Percentiles rank a stretch among this genome's conserved stretches.
Conservation (phyloP, 1,140 invertebrate genomes). For the Zaprionus kolodkinae region DNA sequence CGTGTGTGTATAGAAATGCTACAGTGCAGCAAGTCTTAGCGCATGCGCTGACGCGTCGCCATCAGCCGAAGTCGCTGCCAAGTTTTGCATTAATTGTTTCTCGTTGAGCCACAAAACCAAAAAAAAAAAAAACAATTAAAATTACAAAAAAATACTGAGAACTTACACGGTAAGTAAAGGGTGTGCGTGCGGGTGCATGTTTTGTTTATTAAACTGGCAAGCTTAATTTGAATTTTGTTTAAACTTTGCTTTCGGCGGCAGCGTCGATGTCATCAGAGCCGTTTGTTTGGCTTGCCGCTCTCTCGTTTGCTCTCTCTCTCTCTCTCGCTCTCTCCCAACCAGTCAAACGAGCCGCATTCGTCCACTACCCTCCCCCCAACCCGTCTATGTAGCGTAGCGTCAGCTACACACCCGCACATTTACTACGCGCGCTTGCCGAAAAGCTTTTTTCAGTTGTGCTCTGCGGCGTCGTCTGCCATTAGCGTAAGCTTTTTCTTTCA, state of each 20-base stretch:
- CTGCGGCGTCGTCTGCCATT: constrained; percentile 58
- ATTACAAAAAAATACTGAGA: constrained; percentile 37
- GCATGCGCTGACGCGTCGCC: constrained; percentile 58
- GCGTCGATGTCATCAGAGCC: constrained; percentile 38
- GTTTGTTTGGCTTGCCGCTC: constrained; percentile 31
- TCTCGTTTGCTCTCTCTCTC: background rate
- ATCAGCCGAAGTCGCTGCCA: constrained; percentile 30
- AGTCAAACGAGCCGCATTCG: constrained; percentile 43
- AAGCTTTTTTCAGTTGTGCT: constrained; percentile 62
- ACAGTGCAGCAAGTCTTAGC: constrained; percentile 55
- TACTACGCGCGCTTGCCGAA: constrained; percentile 77
- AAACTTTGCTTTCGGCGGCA: background rate
- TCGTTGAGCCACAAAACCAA: constrained; percentile 15
- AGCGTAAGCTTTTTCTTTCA: constrained; percentile 81
- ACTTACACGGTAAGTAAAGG: constrained; percentile 26
- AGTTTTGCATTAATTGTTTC: constrained; percentile 67
- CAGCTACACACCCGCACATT: constrained; percentile 67
- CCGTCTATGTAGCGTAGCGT: background rate
- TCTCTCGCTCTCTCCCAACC: constrained; percentile 26
- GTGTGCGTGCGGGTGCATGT: constrained; percentile 5
- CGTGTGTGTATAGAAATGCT: constrained; percentile 58
- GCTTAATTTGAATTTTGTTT: constrained; percentile 5
- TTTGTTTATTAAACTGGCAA: constrained; percentile 47
- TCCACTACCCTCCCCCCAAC: background rate
- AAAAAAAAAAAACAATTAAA: constrained; percentile 23